Conservation (phyloP, 2,113 vertebrate genomes). For the Leucoraja erinaceus region DNA sequence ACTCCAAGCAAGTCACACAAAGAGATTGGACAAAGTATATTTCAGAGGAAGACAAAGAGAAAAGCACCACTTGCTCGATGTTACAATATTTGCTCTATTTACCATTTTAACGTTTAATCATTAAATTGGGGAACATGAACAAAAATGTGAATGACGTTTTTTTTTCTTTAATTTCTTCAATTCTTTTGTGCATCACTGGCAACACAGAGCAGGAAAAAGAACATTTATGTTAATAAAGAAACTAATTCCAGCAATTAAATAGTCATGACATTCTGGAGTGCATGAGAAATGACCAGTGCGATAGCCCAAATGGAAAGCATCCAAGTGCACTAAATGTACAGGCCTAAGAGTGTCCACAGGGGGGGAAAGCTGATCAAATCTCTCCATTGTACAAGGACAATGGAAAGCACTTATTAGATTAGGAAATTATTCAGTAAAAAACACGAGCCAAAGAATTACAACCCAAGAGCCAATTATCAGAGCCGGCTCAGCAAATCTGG, state of each 20-base stretch:
- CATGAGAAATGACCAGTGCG: not conserved
- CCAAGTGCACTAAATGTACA: not conserved
- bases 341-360: no score
- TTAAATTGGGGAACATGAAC: no score
- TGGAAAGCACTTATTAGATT: slow-evolving; percentile 3
- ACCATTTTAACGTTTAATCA: no score
- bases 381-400: not conserved
- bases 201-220: no score
- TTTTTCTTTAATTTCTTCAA: not conserved
- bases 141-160: no score
- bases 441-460: not conserved
- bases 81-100: not conserved
- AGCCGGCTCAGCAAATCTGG: not conserved
- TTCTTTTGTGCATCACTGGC: not conserved
- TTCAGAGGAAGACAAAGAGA: not conserved
- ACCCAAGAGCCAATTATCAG: not conserved
- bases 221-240: not conserved
- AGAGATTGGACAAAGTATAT: not conserved
- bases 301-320: not conserved
- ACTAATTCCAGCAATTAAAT: not conserved
- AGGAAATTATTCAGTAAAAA: not conserved
- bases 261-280: not conserved
- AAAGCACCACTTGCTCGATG: not conserved
- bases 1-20: no score
- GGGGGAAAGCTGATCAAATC: not conserved